Evolutionary conservation across 2,113 vertebrate genomes (phyloP).

Genomic region (Hucho hucho): DNA sequence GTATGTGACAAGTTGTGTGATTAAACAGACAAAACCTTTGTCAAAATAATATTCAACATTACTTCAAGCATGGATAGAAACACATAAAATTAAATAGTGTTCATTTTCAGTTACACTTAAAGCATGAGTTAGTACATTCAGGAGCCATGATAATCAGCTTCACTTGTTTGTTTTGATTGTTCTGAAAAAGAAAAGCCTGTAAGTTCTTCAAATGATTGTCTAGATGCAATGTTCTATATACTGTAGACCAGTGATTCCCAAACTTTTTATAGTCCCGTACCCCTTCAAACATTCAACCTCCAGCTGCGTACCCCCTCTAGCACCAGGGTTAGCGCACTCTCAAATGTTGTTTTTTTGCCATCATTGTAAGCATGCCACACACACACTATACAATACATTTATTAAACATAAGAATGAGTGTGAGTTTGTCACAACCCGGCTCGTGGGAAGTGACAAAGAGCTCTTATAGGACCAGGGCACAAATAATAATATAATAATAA

Average conservation of each 20-base stretch:
- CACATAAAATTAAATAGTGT: not conserved
- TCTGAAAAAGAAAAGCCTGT: not conserved
- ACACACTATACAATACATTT: too few species aligned
- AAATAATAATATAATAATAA: too few species aligned
- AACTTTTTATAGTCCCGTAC: too few species aligned
- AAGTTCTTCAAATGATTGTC: conserved; percentile 4
- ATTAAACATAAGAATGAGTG: too few species aligned
- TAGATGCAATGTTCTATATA: conserved; percentile 2
- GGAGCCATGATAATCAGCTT: not conserved
- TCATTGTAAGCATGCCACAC: too few species aligned
- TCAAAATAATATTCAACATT: conserved; percentile 20
- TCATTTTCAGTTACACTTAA: not conserved
- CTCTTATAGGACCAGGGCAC: too few species aligned
- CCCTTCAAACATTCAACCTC: too few species aligned
- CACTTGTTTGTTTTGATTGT: not conserved
- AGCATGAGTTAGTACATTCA: conserved; percentile 1
- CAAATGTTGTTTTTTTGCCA: too few species aligned
- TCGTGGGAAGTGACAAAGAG: too few species aligned
- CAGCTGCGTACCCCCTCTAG: too few species aligned
- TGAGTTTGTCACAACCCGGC: too few species aligned
- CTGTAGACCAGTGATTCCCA: not conserved
- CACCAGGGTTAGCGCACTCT: too few species aligned
- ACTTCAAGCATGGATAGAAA: not conserved
- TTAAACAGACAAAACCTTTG: conserved; percentile 1
- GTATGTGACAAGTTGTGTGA: not conserved